Evolutionary conservation across 1,140 invertebrate species (phyloP).

Genomic region (Glomeris maerens): DNA sequence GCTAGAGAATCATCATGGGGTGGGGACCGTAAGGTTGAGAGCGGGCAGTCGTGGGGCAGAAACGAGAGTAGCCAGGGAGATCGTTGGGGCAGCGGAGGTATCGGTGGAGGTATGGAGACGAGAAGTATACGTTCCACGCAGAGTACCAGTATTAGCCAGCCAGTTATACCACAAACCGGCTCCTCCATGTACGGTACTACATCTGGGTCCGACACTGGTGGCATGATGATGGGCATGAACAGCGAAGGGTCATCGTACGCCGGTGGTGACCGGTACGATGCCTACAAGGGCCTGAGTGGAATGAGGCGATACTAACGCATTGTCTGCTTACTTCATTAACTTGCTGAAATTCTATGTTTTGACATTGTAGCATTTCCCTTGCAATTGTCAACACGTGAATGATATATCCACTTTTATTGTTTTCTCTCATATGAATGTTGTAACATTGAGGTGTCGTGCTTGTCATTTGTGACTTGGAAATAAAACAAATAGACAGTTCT

Average conservation of each 20-base stretch:
- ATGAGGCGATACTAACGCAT: not conserved
- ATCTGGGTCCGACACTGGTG: slow-evolving; percentile 5
- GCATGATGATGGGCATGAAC: slow-evolving; percentile 11
- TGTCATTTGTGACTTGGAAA: too few relatives aligned
- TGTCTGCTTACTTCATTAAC: too few relatives aligned
- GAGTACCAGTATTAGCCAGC: slow-evolving; percentile 10
- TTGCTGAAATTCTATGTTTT: too few relatives aligned
- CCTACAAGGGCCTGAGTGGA: slow-evolving; percentile 13
- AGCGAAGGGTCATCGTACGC: not conserved
- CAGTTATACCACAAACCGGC: slow-evolving; percentile 2
- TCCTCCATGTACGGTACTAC: slow-evolving; percentile 4
- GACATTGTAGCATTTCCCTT: too few relatives aligned
- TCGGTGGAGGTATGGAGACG: not conserved
- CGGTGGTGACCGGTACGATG: slow-evolving; percentile 14
- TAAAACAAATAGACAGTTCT: too few relatives aligned
- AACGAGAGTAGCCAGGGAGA: not conserved
- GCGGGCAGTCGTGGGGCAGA: slow-evolving; percentile 5
- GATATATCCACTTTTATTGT: too few relatives aligned
- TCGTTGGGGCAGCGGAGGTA: not conserved
- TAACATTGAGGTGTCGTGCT: too few relatives aligned
- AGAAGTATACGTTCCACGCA: slow-evolving; percentile 7
- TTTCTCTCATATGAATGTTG: too few relatives aligned
- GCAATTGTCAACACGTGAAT: too few relatives aligned
- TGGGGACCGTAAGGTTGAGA: slow-evolving; percentile 2
- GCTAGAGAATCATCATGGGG: slow-evolving; percentile 3